Conservation (phyloP, 2,888 invertebrate genomes). For the Fragum fragum region DNA sequence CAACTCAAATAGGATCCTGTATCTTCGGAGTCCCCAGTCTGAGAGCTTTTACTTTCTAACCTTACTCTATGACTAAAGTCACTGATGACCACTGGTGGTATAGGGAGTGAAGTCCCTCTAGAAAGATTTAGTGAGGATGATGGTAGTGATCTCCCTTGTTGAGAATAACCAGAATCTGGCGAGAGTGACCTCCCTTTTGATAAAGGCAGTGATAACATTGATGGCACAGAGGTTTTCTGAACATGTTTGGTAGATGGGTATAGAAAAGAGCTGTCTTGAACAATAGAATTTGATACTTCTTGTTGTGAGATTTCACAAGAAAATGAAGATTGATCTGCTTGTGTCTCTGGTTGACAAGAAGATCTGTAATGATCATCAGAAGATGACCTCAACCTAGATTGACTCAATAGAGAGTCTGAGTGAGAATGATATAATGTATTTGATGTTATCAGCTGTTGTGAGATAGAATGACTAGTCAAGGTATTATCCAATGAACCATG, state of each 20-base stretch:
- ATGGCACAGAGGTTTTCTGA: constrained; percentile 15
- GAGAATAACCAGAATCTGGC: constrained; percentile 14
- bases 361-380: background rate
- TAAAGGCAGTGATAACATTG: background rate
- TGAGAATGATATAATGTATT: background rate
- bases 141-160: constrained; percentile 30
- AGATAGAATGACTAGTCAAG: background rate
- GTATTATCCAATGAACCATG: background rate
- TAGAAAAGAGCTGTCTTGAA: background rate
- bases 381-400: background rate
- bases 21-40: constrained; percentile 31
- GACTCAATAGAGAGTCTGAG: background rate
- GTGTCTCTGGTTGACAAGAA: background rate
- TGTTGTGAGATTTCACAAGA: background rate
- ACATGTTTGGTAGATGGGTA: background rate
- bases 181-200: constrained; percentile 8
- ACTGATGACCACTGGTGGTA: constrained; percentile 70
- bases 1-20: constrained; percentile 33
- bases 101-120: constrained; percentile 8
- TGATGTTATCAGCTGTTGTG: background rate
- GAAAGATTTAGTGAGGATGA: constrained; percentile 14
- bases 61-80: constrained; percentile 61
- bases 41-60: constrained; percentile 37
- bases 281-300: background rate
- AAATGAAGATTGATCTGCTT: background rate